These are phyloP conservation scores for Cryptomyrus ogoouensis DNA, from an alignment of 2,113 vertebrate genomes.

Conservation along the genomic window DNA sequence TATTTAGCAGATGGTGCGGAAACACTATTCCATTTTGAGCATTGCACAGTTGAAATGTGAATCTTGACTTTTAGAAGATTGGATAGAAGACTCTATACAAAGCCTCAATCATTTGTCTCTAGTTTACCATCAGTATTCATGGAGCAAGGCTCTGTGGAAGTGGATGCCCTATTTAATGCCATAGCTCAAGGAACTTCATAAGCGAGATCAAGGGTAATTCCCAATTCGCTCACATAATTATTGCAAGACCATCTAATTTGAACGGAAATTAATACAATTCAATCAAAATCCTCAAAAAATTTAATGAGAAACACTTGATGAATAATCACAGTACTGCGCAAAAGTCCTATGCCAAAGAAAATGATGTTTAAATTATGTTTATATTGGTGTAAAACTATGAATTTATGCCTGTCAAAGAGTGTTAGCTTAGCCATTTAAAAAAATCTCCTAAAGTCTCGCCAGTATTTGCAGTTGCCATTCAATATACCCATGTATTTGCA, in stretches of 20 bases:
- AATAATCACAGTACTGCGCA: neutral
- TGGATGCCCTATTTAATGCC: conserved; percentile 22
- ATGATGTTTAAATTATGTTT: neutral
- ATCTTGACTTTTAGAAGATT: neutral
- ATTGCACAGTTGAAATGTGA: neutral
- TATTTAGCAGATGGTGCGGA: neutral
- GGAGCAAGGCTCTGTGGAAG: neutral
- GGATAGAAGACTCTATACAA: neutral
- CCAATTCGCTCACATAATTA: conserved; percentile 1
- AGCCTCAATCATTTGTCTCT: neutral
- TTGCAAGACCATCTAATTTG: neutral
- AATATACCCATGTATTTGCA: neutral
- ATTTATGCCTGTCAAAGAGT: neutral
- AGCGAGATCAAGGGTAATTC: conserved; percentile 28
- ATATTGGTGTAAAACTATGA: neutral
- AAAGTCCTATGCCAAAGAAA: neutral
- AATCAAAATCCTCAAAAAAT: conserved; percentile 10
- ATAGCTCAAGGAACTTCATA: conserved; percentile 12
- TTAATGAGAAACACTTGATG: neutral
- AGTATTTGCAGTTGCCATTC: neutral
- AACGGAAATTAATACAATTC: conserved; percentile 11
- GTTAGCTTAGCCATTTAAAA: neutral
- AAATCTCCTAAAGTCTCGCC: neutral
- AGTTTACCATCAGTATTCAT: conserved; percentile 26
- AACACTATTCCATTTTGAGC: neutral